Evolutionary conservation across 2,888 invertebrate genomes (phyloP), one percentile per base, ranked within the genome.

Genomic region (Mesorhabditis belari): DNA sequence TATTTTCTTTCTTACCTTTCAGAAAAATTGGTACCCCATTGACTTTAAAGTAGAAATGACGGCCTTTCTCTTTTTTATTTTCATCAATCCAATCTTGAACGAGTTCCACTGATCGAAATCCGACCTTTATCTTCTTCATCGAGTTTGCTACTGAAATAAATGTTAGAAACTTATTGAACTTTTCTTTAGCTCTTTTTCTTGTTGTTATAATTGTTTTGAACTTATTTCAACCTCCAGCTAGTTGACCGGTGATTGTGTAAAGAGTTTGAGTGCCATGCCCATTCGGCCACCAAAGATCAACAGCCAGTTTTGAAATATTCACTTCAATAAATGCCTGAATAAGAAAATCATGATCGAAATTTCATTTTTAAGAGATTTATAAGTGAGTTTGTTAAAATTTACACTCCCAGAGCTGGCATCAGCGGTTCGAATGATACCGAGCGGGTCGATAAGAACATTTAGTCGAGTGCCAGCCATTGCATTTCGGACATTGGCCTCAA

Each of bases 211-310:
- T 55, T 55, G 23, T 35, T 35, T 12, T 9, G 29, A 49, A 1
- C 21, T 6, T 44, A 12, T 27, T 12, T 61, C 66, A 60, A 53
- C 61, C 54, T 28, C 51, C 29, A n/a, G 58, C 61, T 49, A 63
- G 56, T 3, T 19, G 9, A 5, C 68, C 66, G 6, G 23, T 24
- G 6, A 73, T 55, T 3, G 62, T 82, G 79, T 95, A 95, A 3
- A 95, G 83, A 0, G 85, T 85, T 80, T 90, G 92, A 1, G 85
- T 81, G 1, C 93, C 93, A 76, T 87, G 89, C 24, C 92, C 94
- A 82, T 92, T 93, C 0, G 96, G 96, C 94, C 94, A 96, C 96
- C 96, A 96, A 23, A 85, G 74, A 51, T 85, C 81, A 0, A 89
- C 62, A 9, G 44, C 12, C 12, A n/a, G 12, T n/a, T 35, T 35